Evolutionary conservation across 2,113 vertebrate genomes (phyloP).

Genomic region (Tympanuchus pallidicinctus): DNA sequence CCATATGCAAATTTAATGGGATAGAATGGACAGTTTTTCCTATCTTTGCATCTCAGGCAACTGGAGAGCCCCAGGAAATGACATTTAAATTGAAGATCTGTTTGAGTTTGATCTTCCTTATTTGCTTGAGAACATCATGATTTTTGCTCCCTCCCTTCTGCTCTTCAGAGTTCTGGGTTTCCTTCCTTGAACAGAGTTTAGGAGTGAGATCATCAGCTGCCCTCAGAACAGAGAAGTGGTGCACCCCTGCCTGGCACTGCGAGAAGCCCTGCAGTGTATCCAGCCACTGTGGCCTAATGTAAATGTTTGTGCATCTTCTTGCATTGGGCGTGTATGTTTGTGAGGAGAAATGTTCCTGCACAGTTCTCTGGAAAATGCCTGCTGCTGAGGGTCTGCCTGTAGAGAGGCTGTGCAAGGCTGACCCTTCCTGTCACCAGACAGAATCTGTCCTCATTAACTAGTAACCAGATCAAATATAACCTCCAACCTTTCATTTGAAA

Average conservation of each 20-base stretch:
- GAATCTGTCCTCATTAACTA: constrained; percentile 15
- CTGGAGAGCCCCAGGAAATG: not conserved
- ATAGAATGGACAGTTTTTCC: not conserved
- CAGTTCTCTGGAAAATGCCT: not conserved
- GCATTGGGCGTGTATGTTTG: not conserved
- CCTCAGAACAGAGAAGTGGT: rapidly evolving
- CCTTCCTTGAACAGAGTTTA: not conserved
- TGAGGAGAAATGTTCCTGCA: not conserved
- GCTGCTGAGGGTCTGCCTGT: not conserved
- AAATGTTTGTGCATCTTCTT: not conserved
- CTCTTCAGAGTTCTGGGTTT: not conserved
- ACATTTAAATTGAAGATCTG: not conserved
- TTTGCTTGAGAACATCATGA: not conserved
- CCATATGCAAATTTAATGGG: not conserved
- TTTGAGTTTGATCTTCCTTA: not conserved
- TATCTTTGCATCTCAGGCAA: not conserved
- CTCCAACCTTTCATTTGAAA: not conserved
- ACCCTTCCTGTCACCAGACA: not conserved
- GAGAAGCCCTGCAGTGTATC: not conserved
- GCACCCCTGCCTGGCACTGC: rapidly evolving
- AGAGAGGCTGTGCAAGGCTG: not conserved
- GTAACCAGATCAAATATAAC: constrained; percentile 65
- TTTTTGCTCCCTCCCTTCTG: not conserved
- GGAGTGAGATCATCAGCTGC: not conserved
- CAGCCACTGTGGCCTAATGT: not conserved